phyloP scores from a whole-genome alignment of 2,888 invertebrate genomes.

The Dromius quadrimaculatus region DNA sequence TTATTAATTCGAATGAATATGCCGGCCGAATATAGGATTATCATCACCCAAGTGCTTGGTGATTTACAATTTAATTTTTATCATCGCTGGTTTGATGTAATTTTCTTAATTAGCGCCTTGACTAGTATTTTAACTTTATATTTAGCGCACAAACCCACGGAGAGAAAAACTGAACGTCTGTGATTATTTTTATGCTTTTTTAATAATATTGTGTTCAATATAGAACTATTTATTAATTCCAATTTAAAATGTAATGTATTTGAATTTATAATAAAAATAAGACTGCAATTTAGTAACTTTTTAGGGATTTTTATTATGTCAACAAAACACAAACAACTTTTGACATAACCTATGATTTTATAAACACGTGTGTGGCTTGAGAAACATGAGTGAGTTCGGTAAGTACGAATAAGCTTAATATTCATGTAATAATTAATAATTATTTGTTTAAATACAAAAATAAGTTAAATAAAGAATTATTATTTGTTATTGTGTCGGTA shows the following conservation, averaged over 20 bases:
- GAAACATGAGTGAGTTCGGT: slow-evolving; percentile 54
- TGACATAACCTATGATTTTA: slow-evolving; percentile 39
- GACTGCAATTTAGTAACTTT: too few species aligned
- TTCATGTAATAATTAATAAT: not conserved
- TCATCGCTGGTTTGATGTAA: slow-evolving; percentile 99
- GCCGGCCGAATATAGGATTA: slow-evolving; percentile 96
- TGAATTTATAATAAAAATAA: too few species aligned
- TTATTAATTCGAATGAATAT: slow-evolving; percentile 99
- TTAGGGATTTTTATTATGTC: slow-evolving; percentile 35
- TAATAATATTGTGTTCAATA: slow-evolving; percentile 23
- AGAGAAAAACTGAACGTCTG: slow-evolving; percentile 54
- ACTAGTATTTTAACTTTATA: slow-evolving; percentile 96
- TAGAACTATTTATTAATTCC: slow-evolving; percentile 21
- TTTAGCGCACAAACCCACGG: slow-evolving; percentile 85
- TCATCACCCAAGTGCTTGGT: slow-evolving; percentile 92
- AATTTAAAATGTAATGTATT: too few species aligned
- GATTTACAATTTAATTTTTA: slow-evolving; percentile 99
- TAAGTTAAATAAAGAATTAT: slow-evolving; percentile 5
- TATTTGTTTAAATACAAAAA: not conserved
- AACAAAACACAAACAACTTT: slow-evolving; percentile 36
- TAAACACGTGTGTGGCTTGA: slow-evolving; percentile 38
- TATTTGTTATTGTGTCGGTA: not conserved
- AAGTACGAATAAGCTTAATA: slow-evolving; percentile 24
- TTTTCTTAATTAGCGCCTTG: slow-evolving; percentile 95
- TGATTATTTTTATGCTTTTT: slow-evolving; percentile 45